Conservation (phyloP, 1,140 invertebrate species). For the Arctopsyche grandis region DNA sequence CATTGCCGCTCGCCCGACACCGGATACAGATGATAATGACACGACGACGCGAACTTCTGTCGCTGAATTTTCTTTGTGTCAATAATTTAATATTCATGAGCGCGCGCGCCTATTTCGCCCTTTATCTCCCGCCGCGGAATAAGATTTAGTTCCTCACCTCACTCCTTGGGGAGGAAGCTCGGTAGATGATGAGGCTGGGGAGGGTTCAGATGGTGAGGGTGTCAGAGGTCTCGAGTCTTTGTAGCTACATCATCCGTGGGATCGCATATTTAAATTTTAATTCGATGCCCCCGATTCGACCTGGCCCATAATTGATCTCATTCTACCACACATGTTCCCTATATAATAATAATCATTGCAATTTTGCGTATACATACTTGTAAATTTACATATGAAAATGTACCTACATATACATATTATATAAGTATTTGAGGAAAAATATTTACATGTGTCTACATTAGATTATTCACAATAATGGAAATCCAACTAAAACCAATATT, state of each 20-base stretch:
- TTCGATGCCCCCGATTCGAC: conserved; percentile 8
- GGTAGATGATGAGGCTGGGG: neutral
- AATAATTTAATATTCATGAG: conserved; percentile 32
- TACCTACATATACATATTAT: no score
- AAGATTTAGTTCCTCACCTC: conserved; percentile 15
- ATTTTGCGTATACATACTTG: neutral
- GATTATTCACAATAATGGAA: no score
- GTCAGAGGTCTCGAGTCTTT: neutral
- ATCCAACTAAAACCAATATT: no score
- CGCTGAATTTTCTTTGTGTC: conserved; percentile 14
- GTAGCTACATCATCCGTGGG: conserved; percentile 37
- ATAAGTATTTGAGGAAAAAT: no score
- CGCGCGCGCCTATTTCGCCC: conserved; percentile 18
- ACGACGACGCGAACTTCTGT: neutral
- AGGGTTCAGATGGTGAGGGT: neutral
- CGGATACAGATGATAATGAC: conserved; percentile 7
- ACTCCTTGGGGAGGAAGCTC: neutral
- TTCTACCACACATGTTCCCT: neutral
- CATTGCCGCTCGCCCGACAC: neutral
- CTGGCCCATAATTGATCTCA: neutral
- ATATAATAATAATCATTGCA: neutral
- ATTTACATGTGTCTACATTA: no score
- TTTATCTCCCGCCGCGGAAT: conserved; percentile 8
- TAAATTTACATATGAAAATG: no score
- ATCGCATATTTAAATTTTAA: conserved; percentile 54